Conservation (phyloP, 2,113 vertebrate species). For the Barnardius zonarius region DNA sequence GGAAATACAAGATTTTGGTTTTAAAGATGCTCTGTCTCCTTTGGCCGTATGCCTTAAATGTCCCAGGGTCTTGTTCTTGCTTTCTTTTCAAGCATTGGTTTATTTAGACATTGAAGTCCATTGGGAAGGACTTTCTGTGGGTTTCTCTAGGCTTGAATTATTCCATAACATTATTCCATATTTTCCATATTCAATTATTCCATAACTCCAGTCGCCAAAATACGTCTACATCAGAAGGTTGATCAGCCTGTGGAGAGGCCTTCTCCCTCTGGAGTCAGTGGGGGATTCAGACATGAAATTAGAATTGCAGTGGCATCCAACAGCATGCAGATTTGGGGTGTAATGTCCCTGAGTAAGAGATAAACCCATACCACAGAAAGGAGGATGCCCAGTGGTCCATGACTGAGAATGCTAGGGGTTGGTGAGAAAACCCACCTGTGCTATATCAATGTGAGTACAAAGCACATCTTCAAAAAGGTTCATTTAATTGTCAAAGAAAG, state of each 20-base stretch:
- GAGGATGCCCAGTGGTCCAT: neutral
- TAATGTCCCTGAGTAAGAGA: neutral
- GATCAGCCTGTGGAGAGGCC: accelerated
- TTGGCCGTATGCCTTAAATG: neutral
- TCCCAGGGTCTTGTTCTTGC: neutral
- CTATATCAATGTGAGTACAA: neutral
- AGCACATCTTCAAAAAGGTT: neutral
- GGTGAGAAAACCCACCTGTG: no score
- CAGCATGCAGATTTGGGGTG: neutral
- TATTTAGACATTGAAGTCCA: neutral
- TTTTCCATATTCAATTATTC: no score
- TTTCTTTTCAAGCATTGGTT: neutral
- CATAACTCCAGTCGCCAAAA: neutral
- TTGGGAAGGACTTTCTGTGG: neutral
- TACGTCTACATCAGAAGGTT: neutral
- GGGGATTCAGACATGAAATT: neutral
- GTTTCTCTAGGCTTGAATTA: neutral
- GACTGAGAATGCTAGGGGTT: neutral
- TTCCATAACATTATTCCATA: neutral
- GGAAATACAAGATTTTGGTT: no score
- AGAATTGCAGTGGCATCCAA: neutral
- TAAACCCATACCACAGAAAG: neutral
- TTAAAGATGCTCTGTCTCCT: no score
- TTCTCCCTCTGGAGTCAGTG: neutral
- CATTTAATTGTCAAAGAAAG: neutral